phyloP scores from a whole-genome alignment of 2,113 vertebrate genomes.

The Daboia siamensis region DNA sequence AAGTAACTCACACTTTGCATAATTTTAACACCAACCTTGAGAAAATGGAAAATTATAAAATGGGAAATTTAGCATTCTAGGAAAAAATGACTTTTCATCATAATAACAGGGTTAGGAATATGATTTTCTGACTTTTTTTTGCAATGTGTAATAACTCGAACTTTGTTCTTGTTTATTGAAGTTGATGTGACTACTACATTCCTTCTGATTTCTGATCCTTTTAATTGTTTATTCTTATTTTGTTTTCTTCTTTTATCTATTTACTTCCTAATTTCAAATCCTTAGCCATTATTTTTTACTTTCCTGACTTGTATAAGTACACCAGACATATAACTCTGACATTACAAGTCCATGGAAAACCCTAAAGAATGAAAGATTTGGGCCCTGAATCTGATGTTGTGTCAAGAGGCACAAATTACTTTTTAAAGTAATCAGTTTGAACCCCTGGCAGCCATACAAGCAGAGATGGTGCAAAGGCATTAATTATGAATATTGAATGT shows the following conservation, averaged over 20 bases:
- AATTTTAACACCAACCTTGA: neutral
- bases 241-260: neutral
- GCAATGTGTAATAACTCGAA: neutral
- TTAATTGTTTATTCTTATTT: neutral
- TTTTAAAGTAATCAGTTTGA: neutral
- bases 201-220: neutral
- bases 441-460: neutral
- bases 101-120: neutral
- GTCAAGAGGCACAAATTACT: neutral
- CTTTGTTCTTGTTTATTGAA: no score
- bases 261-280: neutral
- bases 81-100: neutral
- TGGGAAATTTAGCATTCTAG: neutral
- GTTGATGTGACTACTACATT: neutral
- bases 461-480: neutral
- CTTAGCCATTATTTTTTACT: neutral
- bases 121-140: neutral
- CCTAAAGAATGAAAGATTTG: neutral
- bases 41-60: neutral
- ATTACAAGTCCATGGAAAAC: neutral
- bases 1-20: neutral
- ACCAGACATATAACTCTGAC: neutral
- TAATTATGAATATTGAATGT: neutral
- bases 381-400: neutral
- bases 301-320: neutral